These are phyloP conservation scores for Anolis carolinensis DNA, from an alignment of 2,113 vertebrate species.

Conservation along the genomic window DNA sequence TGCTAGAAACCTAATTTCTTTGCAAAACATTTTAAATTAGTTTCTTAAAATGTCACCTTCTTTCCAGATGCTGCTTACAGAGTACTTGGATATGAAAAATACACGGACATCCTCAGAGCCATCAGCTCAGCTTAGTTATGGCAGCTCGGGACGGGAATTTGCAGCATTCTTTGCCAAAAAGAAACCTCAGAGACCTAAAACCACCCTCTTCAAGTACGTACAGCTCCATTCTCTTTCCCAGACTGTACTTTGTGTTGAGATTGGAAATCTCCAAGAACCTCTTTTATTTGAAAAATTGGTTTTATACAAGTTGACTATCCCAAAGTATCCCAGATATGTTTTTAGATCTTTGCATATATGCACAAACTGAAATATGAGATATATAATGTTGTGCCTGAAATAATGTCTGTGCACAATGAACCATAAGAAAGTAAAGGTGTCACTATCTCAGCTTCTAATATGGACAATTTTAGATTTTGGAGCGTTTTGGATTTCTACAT, in stretches of 20 bases:
- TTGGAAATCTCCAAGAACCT: not conserved
- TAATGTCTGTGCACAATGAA: no score
- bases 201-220: constrained; percentile 94
- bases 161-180: constrained; percentile 97
- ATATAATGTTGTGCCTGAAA: no score
- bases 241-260: not conserved
- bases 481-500: no score
- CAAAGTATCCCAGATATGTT: no score
- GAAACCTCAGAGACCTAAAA: constrained; percentile 92
- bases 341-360: no score
- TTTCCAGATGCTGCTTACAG: constrained; percentile 90
- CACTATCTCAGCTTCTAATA: no score
- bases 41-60: constrained; percentile 51
- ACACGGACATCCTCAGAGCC: constrained; percentile 89
- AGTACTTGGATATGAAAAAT: constrained; percentile 99
- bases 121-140: constrained; percentile 91
- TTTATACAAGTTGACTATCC: no score
- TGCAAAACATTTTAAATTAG: constrained; percentile 45
- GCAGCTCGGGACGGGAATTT: constrained; percentile 93
- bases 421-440: no score
- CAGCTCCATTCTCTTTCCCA: fast-evolving
- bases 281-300: no score
- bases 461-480: no score
- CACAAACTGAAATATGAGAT: no score
- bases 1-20: not conserved